These are phyloP conservation scores for Apamea crenata DNA, from an alignment of 2,888 invertebrate genomes.

Conservation along the genomic window DNA sequence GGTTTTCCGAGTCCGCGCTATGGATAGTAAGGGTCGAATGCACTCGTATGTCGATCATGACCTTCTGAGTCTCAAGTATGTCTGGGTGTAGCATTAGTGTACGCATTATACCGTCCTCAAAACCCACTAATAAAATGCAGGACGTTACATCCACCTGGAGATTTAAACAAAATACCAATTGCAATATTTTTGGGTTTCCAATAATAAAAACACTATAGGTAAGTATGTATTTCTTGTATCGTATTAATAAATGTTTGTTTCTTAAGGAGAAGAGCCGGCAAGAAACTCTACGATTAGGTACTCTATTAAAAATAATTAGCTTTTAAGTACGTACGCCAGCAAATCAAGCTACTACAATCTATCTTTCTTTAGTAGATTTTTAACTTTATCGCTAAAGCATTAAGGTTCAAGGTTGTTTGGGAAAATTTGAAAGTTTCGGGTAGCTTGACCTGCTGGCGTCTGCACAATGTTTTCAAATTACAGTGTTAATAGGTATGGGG, in stretches of 20 bases:
- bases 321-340: neutral
- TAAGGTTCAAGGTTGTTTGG: too few relatives aligned
- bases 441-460: too few relatives aligned
- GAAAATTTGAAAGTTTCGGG: too few relatives aligned
- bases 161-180: neutral
- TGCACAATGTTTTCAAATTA: too few relatives aligned
- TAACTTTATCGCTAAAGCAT: too few relatives aligned
- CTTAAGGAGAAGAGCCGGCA: neutral
- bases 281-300: neutral
- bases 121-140: conserved; percentile 92
- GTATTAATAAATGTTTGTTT: neutral
- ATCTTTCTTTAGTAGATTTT: too few relatives aligned
- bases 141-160: conserved; percentile 91
- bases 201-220: neutral
- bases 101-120: conserved; percentile 93
- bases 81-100: conserved; percentile 83
- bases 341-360: too few relatives aligned
- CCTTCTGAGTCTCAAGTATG: conserved; percentile 70
- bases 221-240: neutral
- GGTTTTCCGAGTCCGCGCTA: conserved; percentile 79
- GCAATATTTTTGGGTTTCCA: neutral
- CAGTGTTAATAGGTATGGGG: too few relatives aligned
- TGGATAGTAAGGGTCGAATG: conserved; percentile 83
- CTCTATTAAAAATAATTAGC: neutral
- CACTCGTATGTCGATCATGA: conserved; percentile 78